Base-by-base conservation (phyloP, 2,113 vertebrate species). In the Corythaeola cristata region DNA sequence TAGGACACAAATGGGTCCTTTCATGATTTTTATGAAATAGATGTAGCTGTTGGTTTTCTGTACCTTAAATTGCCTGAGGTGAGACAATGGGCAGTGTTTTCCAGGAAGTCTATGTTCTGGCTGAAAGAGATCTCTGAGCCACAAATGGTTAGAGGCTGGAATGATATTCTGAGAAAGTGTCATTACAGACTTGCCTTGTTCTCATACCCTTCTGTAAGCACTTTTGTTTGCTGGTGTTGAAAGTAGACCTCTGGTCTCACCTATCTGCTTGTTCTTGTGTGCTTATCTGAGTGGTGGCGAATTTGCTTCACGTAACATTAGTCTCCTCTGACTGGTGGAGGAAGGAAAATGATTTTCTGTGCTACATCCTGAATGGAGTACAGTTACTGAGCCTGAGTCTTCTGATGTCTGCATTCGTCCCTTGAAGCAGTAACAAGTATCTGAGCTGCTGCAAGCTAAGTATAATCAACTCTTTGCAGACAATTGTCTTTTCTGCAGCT, bases 401-500 rank as follows among this genome's bases (percentile, higher is more conserved):
- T 87, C 68, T 67, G 50, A 59, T 71, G 14, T 74, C 50, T 92
- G 37, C 75, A 77, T 67, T 14, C 20, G 63, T 47, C 23, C 55
- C 63, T 55, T 81, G 76, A 90, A 90, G 72, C 27, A 84, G 32
- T 88, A 84, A 63, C 28, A 84, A 84, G 59, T 50, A 35, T 27
- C 55, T 78, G 73, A 91, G 44, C 52, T 89, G 64, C 68, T 71
- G 32, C 47, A 84, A 75, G 66, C 39, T 74, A 63, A 78, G n/a
- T 56, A 21, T 90, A 86, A 96, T 92, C 66, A 90, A 39, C 49
- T 37, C 73, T 87, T 83, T 78, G 76, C 60, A 92, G 84, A 53
- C 20, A 79, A 35, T 74, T 92, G 23, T 88, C 44, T 89, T 75
- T 72, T 79, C 50, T 94, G 41, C 39, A 77, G 44, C 32, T 71